These are phyloP conservation scores for Lagorchestes hirsutus DNA, from an alignment of 2,797 vertebrate genomes.

Conservation along the genomic window DNA sequence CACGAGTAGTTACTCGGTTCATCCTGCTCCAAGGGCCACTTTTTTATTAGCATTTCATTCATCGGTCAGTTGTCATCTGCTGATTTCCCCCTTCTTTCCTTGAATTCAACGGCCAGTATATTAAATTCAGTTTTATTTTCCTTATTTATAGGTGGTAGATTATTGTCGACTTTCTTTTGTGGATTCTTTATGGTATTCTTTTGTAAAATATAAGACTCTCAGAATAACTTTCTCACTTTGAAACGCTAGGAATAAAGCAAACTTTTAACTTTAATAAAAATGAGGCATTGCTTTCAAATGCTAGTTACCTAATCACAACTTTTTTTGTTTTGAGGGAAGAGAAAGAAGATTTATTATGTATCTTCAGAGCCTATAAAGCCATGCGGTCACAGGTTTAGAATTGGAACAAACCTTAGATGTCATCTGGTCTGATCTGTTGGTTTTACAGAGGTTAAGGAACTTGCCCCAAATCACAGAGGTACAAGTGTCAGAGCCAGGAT, in stretches of 20 bases:
- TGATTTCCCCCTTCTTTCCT: background rate
- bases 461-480: background rate
- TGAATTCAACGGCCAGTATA: background rate
- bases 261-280: conserved; percentile 55
- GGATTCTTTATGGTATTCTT: conserved; percentile 49
- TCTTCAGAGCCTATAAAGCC: background rate
- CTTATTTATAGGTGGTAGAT: background rate
- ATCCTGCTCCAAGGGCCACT: background rate
- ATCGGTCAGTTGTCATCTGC: background rate
- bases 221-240: conserved; percentile 45
- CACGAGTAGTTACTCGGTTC: conserved; percentile 7
- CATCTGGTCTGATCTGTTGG: background rate
- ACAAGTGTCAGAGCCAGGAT: background rate
- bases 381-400: background rate
- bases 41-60: background rate
- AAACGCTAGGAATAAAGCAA: conserved; percentile 32
- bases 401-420: background rate
- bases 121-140: conserved; percentile 33
- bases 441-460: background rate
- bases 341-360: conserved; percentile 33
- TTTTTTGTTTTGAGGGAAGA: conserved; percentile 54
- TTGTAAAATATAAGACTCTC: conserved; percentile 57
- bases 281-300: conserved; percentile 66
- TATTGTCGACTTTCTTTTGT: background rate
- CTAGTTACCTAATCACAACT: conserved; percentile 51